Base-by-base conservation (phyloP, 2,113 vertebrate genomes). In the Perca fluviatilis region DNA sequence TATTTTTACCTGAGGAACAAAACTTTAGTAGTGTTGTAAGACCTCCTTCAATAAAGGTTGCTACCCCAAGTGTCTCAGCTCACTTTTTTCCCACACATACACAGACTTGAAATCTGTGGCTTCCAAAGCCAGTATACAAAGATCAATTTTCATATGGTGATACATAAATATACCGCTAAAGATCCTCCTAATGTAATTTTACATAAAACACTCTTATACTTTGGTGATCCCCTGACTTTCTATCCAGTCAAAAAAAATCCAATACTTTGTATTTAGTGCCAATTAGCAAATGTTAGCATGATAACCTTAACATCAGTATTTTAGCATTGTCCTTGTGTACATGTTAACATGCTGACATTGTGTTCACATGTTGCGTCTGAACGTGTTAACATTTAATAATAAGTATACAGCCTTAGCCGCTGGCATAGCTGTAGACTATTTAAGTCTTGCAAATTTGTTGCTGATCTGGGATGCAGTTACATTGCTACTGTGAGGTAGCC, bases 1-100 rank as follows among this genome's bases (percentile, higher is more conserved):
- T 84, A 47, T 77, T 71, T 89, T 84, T 79, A 85, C 81, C 82
- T 85, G 83, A 82, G 76, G 80, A 80, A 74, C 33, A 61, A 76
- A 73, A 40, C 76, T 74, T 71, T 64, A 61, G 84, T 65, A 74
- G 64, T 90, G 78, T 78, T 93, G 82, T 87, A 90, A 90, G 88
- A 85, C 83, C 80, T 88, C 89, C 91, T 94, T 90, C 92, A 96
- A 95, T 95, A 96, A 96, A 96, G 91, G 90, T 93, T 88, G 77
- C 90, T 90, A 92, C 91, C 95, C 93, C 84, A 86, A 86, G 13
- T 58, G 69, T 81, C 69, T 82, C 64, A 1, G 47, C 46, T 84
- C 47, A 11, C 8, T 66, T 81, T 84, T 87, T 58, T 91, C 19
- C 19, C n/a, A 53, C 16, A 27, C 27, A 21, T 33, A 19, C 16